Conservation (phyloP, 1,140 invertebrate species). For the Ceratosolen solmsi region DNA sequence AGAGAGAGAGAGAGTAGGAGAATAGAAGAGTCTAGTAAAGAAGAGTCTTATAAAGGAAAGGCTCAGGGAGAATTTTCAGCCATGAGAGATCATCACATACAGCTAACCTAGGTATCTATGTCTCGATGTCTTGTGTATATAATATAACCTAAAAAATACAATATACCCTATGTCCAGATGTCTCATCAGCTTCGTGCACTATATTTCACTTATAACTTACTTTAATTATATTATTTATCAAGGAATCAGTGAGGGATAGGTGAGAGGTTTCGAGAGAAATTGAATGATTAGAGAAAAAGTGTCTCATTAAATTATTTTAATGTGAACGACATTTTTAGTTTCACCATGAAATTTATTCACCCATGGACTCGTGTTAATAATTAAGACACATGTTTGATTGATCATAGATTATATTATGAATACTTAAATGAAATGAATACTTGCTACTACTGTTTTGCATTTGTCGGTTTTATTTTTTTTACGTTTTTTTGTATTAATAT, state of each 20-base stretch:
- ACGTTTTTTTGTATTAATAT: too few species aligned
- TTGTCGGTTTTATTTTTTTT: neutral
- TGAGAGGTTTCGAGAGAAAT: neutral
- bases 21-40: neutral
- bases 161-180: slow-evolving; percentile 74
- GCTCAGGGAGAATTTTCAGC: slow-evolving; percentile 53
- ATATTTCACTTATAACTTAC: slow-evolving; percentile 67
- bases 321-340: slow-evolving; percentile 1
- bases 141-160: too few species aligned
- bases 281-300: neutral
- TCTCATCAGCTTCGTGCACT: slow-evolving; percentile 65
- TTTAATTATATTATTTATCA: slow-evolving; percentile 74
- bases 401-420: neutral
- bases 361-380: neutral
- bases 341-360: neutral
- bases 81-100: slow-evolving; percentile 72
- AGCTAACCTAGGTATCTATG: slow-evolving; percentile 69
- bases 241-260: slow-evolving; percentile 32
- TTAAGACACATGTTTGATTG: neutral
- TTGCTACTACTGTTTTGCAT: neutral
- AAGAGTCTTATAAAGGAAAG: too few species aligned
- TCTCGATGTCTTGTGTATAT: too few species aligned
- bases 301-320: slow-evolving; percentile 36
- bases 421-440: neutral
- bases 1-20: neutral